Evolutionary conservation across 2,888 invertebrate species (phyloP), one percentile per base, ranked within the genome.

Genomic region (Orthosia gracilis): DNA sequence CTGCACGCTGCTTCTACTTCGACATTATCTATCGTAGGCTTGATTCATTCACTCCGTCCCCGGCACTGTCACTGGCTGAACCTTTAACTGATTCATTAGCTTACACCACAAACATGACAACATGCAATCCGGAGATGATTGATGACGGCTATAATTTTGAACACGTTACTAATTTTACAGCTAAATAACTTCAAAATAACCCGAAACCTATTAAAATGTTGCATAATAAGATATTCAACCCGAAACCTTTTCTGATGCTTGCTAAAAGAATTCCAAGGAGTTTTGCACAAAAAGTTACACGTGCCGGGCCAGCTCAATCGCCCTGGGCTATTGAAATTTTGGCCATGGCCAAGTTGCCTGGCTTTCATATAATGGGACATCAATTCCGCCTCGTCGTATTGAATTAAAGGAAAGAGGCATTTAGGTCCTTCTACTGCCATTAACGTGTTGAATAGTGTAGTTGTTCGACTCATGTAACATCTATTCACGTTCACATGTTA

Each of bases 251-350:
- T 93, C 89, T 89, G 88, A 90, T 87, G 90, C 91, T 90, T 90
- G 92, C 91, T 90, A 90, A 93, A 74, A 91, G 93, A 94, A 94
- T 95, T 93, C 94, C 93, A 93, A 94, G 90, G 93, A 93, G 94
- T 93, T 95, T 94, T 89, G 93, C 91, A 94, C 94, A 96, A 95
- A 96, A 96, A 96, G 94, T 94, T 95, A 96, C 96, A 96, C 96
- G 96, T 96, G 96, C 94, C 95, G 89, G 82, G 82, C 87, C 92
- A 87, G 87, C 91, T 93, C 92, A 91, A 94, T 92, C 93, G 94
- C 95, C 94, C 87, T 89, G 90, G 94, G 96, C 95, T 92, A 96
- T 96, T 96, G 94, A 95, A 94, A 94, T 94, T 94, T 95, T 94
- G 94, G 89, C 92, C 94, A 92, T 91, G 94, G 92, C 90, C 90